A percentile compares a stretch with the other conserved stretches of the same genome.
Conservation (phyloP, 2,888 invertebrate genomes). For the Cacoxenus indagator region DNA sequence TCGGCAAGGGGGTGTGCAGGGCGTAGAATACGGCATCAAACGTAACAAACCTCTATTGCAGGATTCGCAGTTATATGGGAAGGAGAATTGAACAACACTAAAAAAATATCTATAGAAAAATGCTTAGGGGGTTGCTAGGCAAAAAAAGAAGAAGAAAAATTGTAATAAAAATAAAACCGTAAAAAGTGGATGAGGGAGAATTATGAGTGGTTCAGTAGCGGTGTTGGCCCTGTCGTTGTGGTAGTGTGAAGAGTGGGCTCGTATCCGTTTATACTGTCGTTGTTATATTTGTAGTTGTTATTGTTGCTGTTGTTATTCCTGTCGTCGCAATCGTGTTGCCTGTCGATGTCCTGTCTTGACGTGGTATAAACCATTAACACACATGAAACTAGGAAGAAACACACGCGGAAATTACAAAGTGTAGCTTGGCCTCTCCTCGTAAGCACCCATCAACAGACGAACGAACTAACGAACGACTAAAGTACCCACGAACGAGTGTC, state of each 20-base stretch:
- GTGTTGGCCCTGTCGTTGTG: conserved; percentile 30
- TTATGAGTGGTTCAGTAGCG: conserved; percentile 47
- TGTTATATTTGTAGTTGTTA: background rate
- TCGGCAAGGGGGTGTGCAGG: conserved; percentile 2
- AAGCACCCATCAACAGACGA: background rate
- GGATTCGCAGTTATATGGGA: conserved; percentile 11
- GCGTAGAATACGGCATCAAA: conserved; percentile 1
- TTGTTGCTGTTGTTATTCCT: background rate
- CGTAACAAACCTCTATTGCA: conserved; percentile 8
- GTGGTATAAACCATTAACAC: conserved; percentile 35
- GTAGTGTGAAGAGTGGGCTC: background rate
- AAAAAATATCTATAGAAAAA: conserved; percentile 17
- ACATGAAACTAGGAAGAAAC: conserved; percentile 29
- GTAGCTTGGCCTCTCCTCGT: conserved; percentile 24
- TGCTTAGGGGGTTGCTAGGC: conserved; percentile 50
- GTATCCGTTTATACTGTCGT: background rate
- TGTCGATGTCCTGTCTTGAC: background rate
- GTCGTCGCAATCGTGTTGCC: conserved; percentile 5
- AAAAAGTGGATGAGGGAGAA: conserved; percentile 30
- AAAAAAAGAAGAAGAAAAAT: background rate
- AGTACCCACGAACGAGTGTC: conserved; percentile 38
- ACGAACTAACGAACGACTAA: background rate
- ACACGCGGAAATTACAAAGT: conserved; percentile 36
- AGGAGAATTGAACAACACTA: conserved; percentile 27
- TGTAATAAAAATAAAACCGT: conserved; percentile 15